Conservation (phyloP, 2,888 invertebrate genomes). For the Athrips mouffetella region DNA sequence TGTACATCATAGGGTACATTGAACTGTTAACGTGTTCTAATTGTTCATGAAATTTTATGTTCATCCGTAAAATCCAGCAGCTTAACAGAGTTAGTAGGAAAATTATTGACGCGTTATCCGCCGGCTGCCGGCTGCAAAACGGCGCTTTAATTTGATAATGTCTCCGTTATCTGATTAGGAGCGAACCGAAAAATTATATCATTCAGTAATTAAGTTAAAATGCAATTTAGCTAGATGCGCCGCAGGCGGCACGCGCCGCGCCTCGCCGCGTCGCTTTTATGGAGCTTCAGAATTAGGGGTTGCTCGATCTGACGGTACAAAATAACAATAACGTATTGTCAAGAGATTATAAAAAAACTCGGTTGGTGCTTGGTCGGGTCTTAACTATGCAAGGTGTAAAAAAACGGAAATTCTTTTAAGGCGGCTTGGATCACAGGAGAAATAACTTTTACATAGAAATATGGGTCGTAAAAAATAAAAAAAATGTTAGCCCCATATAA, state of each 20-base stretch:
- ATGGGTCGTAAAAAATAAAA: too few relatives aligned
- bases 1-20: too few relatives aligned
- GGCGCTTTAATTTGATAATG: constrained; percentile 70
- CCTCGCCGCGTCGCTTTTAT: constrained; percentile 41
- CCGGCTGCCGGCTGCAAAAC: constrained; percentile 61
- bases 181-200: constrained; percentile 77
- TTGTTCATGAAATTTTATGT: constrained; percentile 8
- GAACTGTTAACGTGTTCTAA: neutral
- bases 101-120: constrained; percentile 37
- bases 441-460: too few relatives aligned
- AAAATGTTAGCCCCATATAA: too few relatives aligned
- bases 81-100: constrained; percentile 9
- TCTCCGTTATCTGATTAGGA: constrained; percentile 70
- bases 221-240: constrained; percentile 73
- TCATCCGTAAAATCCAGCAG: constrained; percentile 6
- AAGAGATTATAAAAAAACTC: too few relatives aligned
- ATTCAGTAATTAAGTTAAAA: constrained; percentile 75
- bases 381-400: too few relatives aligned
- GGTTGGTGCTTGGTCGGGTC: too few relatives aligned
- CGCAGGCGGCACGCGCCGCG: constrained; percentile 59
- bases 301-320: neutral
- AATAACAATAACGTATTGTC: too few relatives aligned
- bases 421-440: too few relatives aligned
- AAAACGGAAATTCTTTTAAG: too few relatives aligned
- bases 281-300: constrained; percentile 24